phyloP scores from a whole-genome alignment of 2,888 invertebrate genomes.

The Limnephilus rhombicus region DNA sequence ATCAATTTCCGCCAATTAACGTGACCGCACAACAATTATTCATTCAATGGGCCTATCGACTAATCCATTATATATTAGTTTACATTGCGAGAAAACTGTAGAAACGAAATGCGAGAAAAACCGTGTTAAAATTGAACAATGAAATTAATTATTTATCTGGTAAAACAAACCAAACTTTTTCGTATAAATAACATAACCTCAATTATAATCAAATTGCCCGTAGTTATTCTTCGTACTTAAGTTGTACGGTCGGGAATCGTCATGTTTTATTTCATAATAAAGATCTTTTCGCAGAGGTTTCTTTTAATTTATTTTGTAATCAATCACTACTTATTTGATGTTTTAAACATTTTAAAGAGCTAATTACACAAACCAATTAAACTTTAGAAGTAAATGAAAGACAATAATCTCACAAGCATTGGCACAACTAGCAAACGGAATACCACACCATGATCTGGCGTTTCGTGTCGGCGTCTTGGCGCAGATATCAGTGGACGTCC shows the following conservation, averaged over 20 bases:
- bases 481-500: neutral
- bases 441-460: neutral
- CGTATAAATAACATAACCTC: neutral
- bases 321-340: neutral
- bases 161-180: neutral
- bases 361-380: neutral
- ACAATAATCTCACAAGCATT: neutral
- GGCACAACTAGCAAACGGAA: neutral
- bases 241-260: neutral
- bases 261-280: neutral
- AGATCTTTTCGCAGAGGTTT: neutral
- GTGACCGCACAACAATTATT: neutral
- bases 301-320: neutral
- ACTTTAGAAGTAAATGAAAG: neutral
- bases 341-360: neutral
- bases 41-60: neutral
- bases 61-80: too few species aligned
- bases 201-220: neutral
- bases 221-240: neutral
- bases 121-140: too few species aligned
- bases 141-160: too few species aligned
- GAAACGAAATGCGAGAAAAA: too few species aligned
- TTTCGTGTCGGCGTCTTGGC: neutral
- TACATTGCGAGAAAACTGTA: too few species aligned
- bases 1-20: neutral